Conservation (phyloP, 1,140 invertebrate genomes). For the Camponotus floridanus region DNA sequence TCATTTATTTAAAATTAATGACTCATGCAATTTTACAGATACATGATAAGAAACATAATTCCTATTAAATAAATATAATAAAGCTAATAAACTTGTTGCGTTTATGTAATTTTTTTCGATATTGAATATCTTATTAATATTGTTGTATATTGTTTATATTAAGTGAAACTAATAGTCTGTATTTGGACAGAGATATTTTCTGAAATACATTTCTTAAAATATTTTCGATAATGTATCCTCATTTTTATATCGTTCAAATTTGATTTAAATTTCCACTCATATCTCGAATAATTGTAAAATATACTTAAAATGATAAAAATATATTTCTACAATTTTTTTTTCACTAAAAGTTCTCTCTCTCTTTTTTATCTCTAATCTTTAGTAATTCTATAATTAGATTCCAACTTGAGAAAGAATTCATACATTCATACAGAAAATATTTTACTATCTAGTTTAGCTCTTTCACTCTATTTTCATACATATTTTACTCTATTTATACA, state of each 20-base stretch:
- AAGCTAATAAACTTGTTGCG: too few species aligned
- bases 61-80: too few species aligned
- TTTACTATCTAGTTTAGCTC: background rate
- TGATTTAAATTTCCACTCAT: background rate
- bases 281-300: background rate
- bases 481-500: too few species aligned
- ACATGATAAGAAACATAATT: too few species aligned
- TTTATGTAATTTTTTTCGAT: background rate
- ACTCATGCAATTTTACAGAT: background rate
- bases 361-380: background rate
- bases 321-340: background rate
- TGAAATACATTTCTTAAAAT: constrained; percentile 1
- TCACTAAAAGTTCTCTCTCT: too few species aligned
- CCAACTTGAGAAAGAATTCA: background rate
- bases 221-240: background rate
- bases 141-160: too few species aligned
- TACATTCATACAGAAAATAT: background rate
- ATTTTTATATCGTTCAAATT: background rate
- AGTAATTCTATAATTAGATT: background rate
- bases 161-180: too few species aligned
- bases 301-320: background rate
- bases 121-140: background rate
- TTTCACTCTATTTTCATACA: background rate
- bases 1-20: too few species aligned
- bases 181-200: background rate